Percentiles rank a stretch among this genome's conserved stretches.
Conservation (phyloP, 2,797 vertebrate species). For the Brachyalestes nurse region DNA sequence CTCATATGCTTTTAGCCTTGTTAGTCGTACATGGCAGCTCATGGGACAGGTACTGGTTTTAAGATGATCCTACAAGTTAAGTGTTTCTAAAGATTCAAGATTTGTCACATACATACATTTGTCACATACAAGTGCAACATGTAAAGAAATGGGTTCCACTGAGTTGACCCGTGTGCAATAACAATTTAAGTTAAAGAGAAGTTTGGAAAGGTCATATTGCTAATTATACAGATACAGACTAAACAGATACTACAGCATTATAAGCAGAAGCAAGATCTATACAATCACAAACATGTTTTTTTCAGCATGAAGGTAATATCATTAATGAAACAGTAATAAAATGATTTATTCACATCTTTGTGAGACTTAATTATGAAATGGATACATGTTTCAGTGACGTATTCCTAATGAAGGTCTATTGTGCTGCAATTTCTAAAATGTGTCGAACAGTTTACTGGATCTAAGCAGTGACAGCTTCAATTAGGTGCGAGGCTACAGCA, state of each 20-base stretch:
- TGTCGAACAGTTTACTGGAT: conserved; percentile 24
- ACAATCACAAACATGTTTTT: not conserved
- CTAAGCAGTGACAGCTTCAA: conserved; percentile 16
- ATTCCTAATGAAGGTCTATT: not conserved
- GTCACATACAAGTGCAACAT: too few species aligned
- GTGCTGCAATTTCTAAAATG: not conserved
- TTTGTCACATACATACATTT: too few species aligned
- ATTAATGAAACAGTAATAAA: not conserved
- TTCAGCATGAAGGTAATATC: not conserved
- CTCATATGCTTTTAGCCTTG: not conserved
- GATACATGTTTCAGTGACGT: not conserved
- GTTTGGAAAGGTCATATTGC: too few species aligned
- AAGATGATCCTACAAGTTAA: not conserved
- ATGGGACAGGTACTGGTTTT: not conserved
- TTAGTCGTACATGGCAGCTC: not conserved
- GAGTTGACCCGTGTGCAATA: too few species aligned
- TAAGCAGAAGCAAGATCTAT: not conserved
- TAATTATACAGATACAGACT: too few species aligned
- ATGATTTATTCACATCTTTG: not conserved
- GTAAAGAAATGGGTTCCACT: too few species aligned
- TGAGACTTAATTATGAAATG: not conserved
- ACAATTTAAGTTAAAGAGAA: too few species aligned
- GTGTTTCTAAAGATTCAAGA: not conserved
- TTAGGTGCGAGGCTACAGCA: conserved; percentile 32
- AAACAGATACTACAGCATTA: too few species aligned